Conservation (phyloP, 1,140 invertebrate genomes). For the Idris sp. region DNA sequence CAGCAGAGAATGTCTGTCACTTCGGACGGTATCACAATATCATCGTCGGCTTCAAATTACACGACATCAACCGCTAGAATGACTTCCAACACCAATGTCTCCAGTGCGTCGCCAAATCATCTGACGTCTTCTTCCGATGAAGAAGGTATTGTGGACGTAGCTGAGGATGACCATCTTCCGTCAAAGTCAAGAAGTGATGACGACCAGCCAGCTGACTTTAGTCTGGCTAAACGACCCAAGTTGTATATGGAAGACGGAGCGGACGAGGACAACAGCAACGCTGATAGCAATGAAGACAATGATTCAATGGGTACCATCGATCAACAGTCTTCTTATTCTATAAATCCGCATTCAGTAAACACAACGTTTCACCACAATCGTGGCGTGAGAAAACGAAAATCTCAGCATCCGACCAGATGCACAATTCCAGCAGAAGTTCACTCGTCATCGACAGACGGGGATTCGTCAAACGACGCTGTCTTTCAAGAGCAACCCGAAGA, state of each 20-base stretch:
- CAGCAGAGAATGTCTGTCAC: slow-evolving; percentile 73
- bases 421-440: slow-evolving; percentile 81
- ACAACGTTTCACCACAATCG: slow-evolving; percentile 69
- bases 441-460: slow-evolving; percentile 82
- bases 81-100: slow-evolving; percentile 51
- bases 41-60: slow-evolving; percentile 74
- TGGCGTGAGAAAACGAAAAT: slow-evolving; percentile 89
- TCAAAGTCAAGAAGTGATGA: slow-evolving; percentile 68
- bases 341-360: slow-evolving; percentile 66
- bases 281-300: slow-evolving; percentile 85
- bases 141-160: slow-evolving; percentile 74
- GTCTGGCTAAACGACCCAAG: slow-evolving; percentile 82
- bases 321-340: slow-evolving; percentile 66
- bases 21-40: slow-evolving; percentile 52
- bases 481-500: slow-evolving; percentile 81
- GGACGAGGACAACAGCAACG: slow-evolving; percentile 84
- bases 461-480: slow-evolving; percentile 83
- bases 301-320: slow-evolving; percentile 79
- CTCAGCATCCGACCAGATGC: slow-evolving; percentile 92
- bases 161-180: slow-evolving; percentile 67
- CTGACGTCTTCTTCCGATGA: no score
- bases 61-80: slow-evolving; percentile 80
- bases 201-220: slow-evolving; percentile 84
- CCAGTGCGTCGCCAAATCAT: slow-evolving; percentile 69
- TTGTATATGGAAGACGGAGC: slow-evolving; percentile 80